Base-by-base conservation (phyloP, 2,797 vertebrate genomes). In the Pygocentrus nattereri region DNA sequence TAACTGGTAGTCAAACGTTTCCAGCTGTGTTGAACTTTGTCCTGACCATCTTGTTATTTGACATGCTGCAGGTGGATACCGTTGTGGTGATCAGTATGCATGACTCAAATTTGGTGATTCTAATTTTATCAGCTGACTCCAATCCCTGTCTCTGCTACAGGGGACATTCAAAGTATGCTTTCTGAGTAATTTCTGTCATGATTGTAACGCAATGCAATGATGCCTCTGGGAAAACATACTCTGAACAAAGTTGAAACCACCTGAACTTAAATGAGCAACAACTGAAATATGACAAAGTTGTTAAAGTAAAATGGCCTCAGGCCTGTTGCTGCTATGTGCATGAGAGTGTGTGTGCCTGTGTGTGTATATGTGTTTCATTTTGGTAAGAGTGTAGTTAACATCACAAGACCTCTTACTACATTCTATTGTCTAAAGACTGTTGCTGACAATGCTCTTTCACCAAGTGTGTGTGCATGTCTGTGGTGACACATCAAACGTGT, bases 341-440 rank as follows among this genome's bases (percentile, higher is more conserved):
- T n/a, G n/a, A 2, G 3, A 1, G n/a, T 13, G 8, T 69, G n/a
- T 72, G 69, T 8, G n/a, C n/a, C n/a, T n/a, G 49, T 31, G 23
- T 49, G 27, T 61, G 72, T 69, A 64, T 44, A 23, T 50, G 74
- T 31, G 44, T 67, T 15, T 54, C 19, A 38, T 21, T 80, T 19
- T 38, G 50, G 5, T 41, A 31, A 44, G 58, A 15, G 59, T n/a
- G 23, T 30, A 44, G 18, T n/a, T 49, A 31, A 34, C 27, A 80
- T 31, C 61, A 69, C 50, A 49, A 34, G 52, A 50, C 49, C 23
- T 19, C 27, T 74, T 62, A 31, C 89, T 82, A 85, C 85, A 84
- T n/a, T 83, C 88, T 88, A 90, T 91, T 92, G 90, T 93, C 88
- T 92, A 85, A 89, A 92, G 90, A 90, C 88, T 86, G 89, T 10